A percentile compares a stretch with the other conserved stretches of the same genome.
These are phyloP conservation scores for Eumeta japonica DNA, from an alignment of 1,140 invertebrate genomes.

Conservation along the genomic window DNA sequence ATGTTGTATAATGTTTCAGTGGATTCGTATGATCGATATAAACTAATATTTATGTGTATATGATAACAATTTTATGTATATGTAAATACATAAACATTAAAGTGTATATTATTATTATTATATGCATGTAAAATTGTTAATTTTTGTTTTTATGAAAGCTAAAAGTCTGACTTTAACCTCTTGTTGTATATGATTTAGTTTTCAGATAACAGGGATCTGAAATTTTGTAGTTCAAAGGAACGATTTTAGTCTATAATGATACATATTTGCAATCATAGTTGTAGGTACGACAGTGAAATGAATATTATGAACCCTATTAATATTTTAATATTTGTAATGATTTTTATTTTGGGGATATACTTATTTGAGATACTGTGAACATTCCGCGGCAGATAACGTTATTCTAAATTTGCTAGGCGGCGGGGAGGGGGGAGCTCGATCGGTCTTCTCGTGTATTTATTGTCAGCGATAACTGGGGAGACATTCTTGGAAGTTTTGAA, in stretches of 20 bases:
- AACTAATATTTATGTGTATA: slow-evolving; percentile 51
- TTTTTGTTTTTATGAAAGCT: slow-evolving; percentile 47
- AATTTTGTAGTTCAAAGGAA: slow-evolving; percentile 40
- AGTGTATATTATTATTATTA: slow-evolving; percentile 43
- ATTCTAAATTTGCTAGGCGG: no score
- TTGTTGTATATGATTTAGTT: slow-evolving; percentile 35
- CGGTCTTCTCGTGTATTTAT: no score
- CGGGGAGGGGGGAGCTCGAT: no score
- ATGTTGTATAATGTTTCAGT: slow-evolving; percentile 51
- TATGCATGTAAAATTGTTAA: slow-evolving; percentile 51
- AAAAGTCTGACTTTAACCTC: slow-evolving; percentile 54
- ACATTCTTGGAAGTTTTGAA: no score
- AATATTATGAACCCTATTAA: no score
- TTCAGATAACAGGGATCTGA: slow-evolving; percentile 38
- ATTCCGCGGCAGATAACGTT: no score
- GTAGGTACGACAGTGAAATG: slow-evolving; percentile 30
- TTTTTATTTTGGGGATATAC: slow-evolving; percentile 39
- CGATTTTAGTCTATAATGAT: slow-evolving; percentile 36
- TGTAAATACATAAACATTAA: slow-evolving; percentile 54
- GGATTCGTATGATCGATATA: slow-evolving; percentile 44
- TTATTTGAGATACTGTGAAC: no score
- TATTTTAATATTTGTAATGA: no score
- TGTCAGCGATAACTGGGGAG: no score
- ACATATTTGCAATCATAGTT: slow-evolving; percentile 30
- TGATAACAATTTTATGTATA: slow-evolving; percentile 49